Conservation (phyloP, 2,113 vertebrate genomes). For the Progne subis region DNA sequence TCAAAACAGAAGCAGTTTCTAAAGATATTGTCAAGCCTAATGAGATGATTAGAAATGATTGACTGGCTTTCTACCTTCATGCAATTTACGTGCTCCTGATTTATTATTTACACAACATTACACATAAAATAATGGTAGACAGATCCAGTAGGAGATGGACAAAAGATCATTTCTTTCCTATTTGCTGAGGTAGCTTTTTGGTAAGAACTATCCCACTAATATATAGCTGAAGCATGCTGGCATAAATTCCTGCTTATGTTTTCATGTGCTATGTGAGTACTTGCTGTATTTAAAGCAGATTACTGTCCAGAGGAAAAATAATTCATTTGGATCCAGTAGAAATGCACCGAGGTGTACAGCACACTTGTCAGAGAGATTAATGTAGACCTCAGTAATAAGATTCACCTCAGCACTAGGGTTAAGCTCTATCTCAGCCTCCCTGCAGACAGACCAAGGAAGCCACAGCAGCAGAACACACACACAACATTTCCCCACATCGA, state of each 20-base stretch:
- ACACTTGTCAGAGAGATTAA: background rate
- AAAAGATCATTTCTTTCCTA: background rate
- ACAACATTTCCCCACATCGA: background rate
- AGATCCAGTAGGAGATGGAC: background rate
- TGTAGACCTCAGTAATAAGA: background rate
- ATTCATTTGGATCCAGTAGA: background rate
- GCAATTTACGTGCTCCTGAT: background rate
- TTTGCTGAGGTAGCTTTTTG: constrained; percentile 1
- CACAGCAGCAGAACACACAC: background rate
- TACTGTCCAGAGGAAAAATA: constrained; percentile 11
- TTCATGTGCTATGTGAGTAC: background rate
- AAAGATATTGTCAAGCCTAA: background rate
- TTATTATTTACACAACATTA: background rate
- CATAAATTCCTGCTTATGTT: background rate
- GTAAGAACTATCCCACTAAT: background rate
- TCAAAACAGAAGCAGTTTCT: background rate
- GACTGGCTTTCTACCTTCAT: background rate
- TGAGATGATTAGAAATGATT: background rate
- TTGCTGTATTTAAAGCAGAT: constrained; percentile 37
- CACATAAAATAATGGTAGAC: background rate
- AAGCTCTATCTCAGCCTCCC: background rate
- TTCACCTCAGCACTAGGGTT: constrained; percentile 12
- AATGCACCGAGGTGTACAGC: background rate
- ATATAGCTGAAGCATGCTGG: background rate
- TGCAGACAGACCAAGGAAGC: background rate